A percentile compares a stretch with the other conserved stretches of the same genome.
phyloP scores from a whole-genome alignment of 1,140 invertebrate species.

The Leptinotarsa lineolata region DNA sequence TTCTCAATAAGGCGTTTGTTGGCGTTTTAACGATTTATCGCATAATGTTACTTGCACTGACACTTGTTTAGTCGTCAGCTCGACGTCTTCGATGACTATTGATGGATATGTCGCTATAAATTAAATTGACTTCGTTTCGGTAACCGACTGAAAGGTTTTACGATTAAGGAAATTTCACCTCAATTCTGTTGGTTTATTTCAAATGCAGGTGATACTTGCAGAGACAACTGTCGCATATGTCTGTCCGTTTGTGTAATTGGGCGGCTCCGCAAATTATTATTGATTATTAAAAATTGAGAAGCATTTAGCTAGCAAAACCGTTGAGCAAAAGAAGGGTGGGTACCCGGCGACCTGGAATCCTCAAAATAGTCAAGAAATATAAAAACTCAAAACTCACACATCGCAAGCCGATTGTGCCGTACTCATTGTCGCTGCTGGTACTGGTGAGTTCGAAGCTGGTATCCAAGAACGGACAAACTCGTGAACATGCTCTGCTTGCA shows the following conservation, averaged over 20 bases:
- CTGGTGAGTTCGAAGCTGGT: conserved; percentile 93
- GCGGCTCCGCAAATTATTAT: too few species aligned
- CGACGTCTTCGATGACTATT: not conserved
- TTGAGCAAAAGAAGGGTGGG: too few species aligned
- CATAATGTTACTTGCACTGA: not conserved
- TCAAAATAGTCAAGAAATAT: too few species aligned
- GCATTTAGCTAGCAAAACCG: too few species aligned
- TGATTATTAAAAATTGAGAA: too few species aligned
- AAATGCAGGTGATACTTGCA: too few species aligned
- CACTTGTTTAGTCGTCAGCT: not conserved
- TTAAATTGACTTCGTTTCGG: not conserved
- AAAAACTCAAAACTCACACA: too few species aligned
- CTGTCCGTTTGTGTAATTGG: too few species aligned
- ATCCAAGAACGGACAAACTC: conserved; percentile 94
- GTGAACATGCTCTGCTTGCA: conserved; percentile 95
- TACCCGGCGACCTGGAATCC: too few species aligned
- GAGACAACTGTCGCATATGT: too few species aligned
- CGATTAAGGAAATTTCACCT: not conserved
- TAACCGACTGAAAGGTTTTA: not conserved
- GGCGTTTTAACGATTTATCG: conserved; percentile 1
- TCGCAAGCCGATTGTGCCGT: conserved; percentile 93
- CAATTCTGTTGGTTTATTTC: not conserved
- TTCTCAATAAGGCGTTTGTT: not conserved
- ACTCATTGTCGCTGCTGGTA: conserved; percentile 89
- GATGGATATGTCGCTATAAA: conserved; percentile 3